Percentiles rank a stretch among this genome's conserved stretches.
phyloP scores from a whole-genome alignment of 2,888 invertebrate species.

The Microctonus brassicae region DNA sequence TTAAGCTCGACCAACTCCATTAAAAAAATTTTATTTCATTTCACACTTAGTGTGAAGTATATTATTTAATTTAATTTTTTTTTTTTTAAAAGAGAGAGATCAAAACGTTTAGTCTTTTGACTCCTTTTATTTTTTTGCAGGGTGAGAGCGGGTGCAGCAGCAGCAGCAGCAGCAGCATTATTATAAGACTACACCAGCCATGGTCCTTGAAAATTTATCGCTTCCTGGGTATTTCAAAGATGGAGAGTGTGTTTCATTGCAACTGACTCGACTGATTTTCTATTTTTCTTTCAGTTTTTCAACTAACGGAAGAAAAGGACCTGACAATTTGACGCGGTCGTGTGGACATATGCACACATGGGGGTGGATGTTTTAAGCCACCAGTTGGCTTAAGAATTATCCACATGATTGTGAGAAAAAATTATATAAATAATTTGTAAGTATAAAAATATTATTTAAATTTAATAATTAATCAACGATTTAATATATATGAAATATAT shows the following conservation, averaged over 20 bases:
- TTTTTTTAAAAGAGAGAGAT: neutral
- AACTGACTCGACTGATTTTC: neutral
- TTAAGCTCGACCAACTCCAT: slow-evolving; percentile 46
- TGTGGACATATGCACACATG: neutral
- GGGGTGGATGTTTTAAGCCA: neutral
- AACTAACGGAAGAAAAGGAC: slow-evolving; percentile 12
- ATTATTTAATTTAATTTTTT: neutral
- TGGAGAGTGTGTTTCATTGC: neutral
- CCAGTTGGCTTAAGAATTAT: slow-evolving; percentile 2
- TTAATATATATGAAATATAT: too few relatives aligned
- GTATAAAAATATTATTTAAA: neutral
- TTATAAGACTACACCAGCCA: neutral
- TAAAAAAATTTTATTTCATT: slow-evolving; percentile 22
- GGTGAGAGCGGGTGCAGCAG: neutral
- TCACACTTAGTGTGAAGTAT: slow-evolving; percentile 1
- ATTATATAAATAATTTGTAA: too few relatives aligned
- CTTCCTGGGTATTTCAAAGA: slow-evolving; percentile 37
- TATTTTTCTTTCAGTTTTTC: neutral
- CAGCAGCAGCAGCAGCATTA: too few relatives aligned
- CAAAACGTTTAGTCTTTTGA: neutral
- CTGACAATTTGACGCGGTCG: slow-evolving; percentile 29
- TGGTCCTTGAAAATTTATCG: slow-evolving; percentile 43
- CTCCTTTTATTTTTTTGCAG: neutral
- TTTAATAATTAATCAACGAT: too few relatives aligned
- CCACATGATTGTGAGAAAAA: neutral